phyloP scores from a whole-genome alignment of 1,140 invertebrate species.

The Eufriesea mexicana region DNA sequence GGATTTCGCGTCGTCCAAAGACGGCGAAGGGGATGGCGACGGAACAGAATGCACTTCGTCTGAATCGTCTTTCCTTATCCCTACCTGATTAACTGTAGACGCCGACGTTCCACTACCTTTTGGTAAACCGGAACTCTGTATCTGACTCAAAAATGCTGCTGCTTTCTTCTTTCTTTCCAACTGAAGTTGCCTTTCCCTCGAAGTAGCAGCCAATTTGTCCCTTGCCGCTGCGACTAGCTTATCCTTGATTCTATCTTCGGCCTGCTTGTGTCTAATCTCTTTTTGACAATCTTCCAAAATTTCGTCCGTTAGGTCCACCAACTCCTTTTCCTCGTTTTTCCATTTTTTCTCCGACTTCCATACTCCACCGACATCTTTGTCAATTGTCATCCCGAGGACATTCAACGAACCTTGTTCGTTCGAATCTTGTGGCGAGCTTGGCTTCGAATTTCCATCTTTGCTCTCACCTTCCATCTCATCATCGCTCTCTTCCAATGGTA shows the following conservation, averaged over 20 bases:
- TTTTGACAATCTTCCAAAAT: constrained; percentile 79
- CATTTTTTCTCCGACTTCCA: constrained; percentile 63
- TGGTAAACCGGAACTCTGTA: constrained; percentile 77
- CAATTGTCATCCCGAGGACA: constrained; percentile 39
- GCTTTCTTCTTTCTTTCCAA: constrained; percentile 88
- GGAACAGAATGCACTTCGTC: constrained; percentile 76
- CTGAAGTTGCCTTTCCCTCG: constrained; percentile 87
- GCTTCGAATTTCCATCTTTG: constrained; percentile 70
- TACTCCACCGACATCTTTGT: constrained; percentile 50
- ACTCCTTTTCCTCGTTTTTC: constrained; percentile 75
- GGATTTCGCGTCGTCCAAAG: constrained; percentile 57
- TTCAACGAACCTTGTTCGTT: constrained; percentile 16
- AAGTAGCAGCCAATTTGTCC: constrained; percentile 84
- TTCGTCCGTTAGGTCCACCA: constrained; percentile 83
- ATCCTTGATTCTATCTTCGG: constrained; percentile 86
- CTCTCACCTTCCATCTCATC: constrained; percentile 85
- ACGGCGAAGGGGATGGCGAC: constrained; percentile 73
- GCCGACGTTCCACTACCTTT: constrained; percentile 53
- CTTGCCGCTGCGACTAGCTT: constrained; percentile 84
- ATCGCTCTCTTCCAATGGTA: constrained; percentile 89
- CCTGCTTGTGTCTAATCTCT: constrained; percentile 75
- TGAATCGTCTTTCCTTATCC: constrained; percentile 60
- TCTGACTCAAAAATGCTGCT: constrained; percentile 85
- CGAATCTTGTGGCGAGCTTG: constrained; percentile 64
- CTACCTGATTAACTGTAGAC: constrained; percentile 3